Evolutionary conservation across 2,888 invertebrate genomes (phyloP).

Genomic region (Zygaena filipendulae): DNA sequence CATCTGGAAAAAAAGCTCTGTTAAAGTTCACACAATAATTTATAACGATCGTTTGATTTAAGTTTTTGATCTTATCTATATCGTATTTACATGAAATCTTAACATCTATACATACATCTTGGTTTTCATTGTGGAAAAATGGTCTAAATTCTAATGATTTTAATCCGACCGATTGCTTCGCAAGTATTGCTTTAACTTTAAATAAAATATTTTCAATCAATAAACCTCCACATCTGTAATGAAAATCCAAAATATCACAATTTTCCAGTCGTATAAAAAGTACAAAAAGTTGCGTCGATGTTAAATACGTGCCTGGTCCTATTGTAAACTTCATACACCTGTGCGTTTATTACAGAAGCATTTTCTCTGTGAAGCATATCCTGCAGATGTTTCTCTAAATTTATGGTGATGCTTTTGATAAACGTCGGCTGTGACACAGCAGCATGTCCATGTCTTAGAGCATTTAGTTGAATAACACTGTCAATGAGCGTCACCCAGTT

Average conservation of each 20-base stretch:
- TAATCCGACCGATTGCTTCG: no score
- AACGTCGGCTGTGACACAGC: constrained; percentile 71
- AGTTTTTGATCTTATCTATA: neutral
- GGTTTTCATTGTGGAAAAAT: constrained; percentile 16
- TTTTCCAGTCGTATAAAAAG: no score
- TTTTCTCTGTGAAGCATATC: constrained; percentile 9
- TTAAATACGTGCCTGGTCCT: constrained; percentile 28
- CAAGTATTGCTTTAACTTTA: no score
- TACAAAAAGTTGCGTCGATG: no score
- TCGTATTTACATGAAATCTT: neutral
- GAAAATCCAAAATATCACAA: constrained; percentile 1
- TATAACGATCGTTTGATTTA: neutral
- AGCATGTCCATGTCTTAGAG: constrained; percentile 70
- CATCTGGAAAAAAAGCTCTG: constrained; percentile 19
- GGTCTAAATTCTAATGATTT: constrained; percentile 26
- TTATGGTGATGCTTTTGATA: constrained; percentile 27
- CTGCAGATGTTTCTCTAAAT: constrained; percentile 22
- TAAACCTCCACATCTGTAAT: constrained; percentile 35
- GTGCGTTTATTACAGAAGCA: constrained; percentile 17
- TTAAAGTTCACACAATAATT: constrained; percentile 1
- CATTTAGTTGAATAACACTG: constrained; percentile 80
- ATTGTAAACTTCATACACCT: constrained; percentile 19
- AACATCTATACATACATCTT: constrained; percentile 21
- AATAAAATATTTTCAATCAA: constrained; percentile 25
- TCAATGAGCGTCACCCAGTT: constrained; percentile 88